These are phyloP conservation scores for Andrena flavipes DNA, from an alignment of 2,888 invertebrate genomes.

Conservation along the genomic window DNA sequence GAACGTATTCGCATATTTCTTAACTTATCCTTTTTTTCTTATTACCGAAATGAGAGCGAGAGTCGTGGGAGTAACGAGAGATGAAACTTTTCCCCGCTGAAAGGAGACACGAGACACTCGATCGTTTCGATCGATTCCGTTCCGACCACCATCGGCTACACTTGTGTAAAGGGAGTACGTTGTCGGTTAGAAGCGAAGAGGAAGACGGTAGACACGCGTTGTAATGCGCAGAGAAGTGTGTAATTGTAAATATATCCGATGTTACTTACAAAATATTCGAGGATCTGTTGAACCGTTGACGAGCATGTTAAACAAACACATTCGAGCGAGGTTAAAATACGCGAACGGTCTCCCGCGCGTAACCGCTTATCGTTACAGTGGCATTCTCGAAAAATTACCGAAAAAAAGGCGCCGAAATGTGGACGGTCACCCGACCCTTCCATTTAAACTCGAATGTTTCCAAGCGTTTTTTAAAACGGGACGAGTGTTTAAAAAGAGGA, in stretches of 20 bases:
- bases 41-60: slow-evolving; percentile 23
- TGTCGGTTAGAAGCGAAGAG: background rate
- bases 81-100: background rate
- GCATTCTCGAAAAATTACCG: background rate
- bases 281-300: slow-evolving; percentile 20
- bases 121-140: background rate
- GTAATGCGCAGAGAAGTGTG: slow-evolving; percentile 39
- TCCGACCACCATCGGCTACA: slow-evolving; percentile 12
- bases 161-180: slow-evolving; percentile 19
- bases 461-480: slow-evolving; percentile 5
- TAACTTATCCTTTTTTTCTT: slow-evolving; percentile 51
- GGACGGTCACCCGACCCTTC: background rate
- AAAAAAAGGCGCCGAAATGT: slow-evolving; percentile 6
- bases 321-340: slow-evolving; percentile 1
- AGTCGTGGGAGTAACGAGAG: slow-evolving; percentile 35
- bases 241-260: slow-evolving; percentile 51
- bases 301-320: background rate
- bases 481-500: background rate
- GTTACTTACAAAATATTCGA: slow-evolving; percentile 40
- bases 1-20: slow-evolving; percentile 48
- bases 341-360: slow-evolving; percentile 13
- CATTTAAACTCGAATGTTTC: background rate
- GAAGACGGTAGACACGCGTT: slow-evolving; percentile 21
- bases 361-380: slow-evolving; percentile 11
- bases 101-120: background rate